phyloP scores from a whole-genome alignment of 1,140 invertebrate species.

The Cherax destructor region DNA sequence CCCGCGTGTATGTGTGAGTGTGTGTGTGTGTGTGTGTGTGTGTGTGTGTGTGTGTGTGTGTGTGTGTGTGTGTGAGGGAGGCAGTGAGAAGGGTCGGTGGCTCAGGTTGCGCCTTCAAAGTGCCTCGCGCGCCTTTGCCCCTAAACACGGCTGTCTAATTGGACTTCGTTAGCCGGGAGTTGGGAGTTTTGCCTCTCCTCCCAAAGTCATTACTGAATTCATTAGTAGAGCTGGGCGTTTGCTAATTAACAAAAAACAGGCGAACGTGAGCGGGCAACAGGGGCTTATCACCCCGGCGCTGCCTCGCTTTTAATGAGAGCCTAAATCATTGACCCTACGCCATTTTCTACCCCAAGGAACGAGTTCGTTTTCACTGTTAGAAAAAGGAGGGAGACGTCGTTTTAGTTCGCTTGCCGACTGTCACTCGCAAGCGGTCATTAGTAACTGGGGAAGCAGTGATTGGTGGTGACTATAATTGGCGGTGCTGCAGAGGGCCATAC shows the following conservation, averaged over 20 bases:
- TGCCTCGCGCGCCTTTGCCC: conserved; percentile 66
- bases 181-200: conserved; percentile 65
- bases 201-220: conserved; percentile 71
- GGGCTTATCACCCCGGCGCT: conserved; percentile 43
- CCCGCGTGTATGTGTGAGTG: no score
- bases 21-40: no score
- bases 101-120: conserved; percentile 67
- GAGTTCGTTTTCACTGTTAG: conserved; percentile 8
- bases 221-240: conserved; percentile 69
- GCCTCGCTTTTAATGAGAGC: conserved; percentile 50
- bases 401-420: background rate
- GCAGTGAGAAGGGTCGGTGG: conserved; percentile 20
- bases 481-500: conserved; percentile 24
- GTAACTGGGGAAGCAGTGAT: conserved; percentile 13
- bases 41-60: no score
- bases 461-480: conserved; percentile 42
- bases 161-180: conserved; percentile 69
- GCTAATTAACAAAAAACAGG: conserved; percentile 71
- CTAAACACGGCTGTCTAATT: conserved; percentile 67
- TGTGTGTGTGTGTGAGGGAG: background rate
- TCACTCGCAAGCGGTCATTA: conserved; percentile 26
- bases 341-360: background rate
- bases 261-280: conserved; percentile 60
- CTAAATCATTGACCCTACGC: background rate
- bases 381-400: background rate